A percentile compares a stretch with the other conserved stretches of the same genome.
These are phyloP conservation scores for Tiphia femorata DNA, from an alignment of 2,888 invertebrate genomes.

Conservation along the genomic window DNA sequence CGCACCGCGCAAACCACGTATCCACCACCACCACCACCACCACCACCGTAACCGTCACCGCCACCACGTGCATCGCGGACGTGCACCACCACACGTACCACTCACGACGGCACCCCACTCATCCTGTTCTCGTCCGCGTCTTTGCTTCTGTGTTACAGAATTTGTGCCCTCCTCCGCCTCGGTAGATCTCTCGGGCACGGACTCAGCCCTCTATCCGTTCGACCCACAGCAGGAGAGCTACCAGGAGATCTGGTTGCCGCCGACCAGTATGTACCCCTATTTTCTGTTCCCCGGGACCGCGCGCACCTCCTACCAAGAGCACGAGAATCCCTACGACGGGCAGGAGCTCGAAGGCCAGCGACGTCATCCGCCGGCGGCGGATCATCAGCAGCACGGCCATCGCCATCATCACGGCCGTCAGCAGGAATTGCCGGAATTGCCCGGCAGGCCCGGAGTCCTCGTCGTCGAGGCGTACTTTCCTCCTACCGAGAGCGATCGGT, in stretches of 20 bases:
- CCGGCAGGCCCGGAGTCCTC: constrained; percentile 55
- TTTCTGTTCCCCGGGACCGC: constrained; percentile 74
- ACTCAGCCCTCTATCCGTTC: constrained; percentile 72
- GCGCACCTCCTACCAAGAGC: constrained; percentile 60
- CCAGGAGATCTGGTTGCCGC: constrained; percentile 72
- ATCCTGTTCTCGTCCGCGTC: constrained; percentile 62
- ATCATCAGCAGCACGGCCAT: constrained; percentile 28
- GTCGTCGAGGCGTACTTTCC: constrained; percentile 52
- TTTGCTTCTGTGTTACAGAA: constrained; percentile 74
- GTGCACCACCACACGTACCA: too few relatives aligned
- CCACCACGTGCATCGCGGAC: constrained; percentile 20
- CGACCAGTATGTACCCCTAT: constrained; percentile 73
- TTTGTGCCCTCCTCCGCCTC: constrained; percentile 70
- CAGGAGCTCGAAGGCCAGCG: constrained; percentile 50
- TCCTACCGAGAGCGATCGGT: constrained; percentile 38
- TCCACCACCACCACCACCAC: constrained; percentile 17
- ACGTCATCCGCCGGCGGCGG: too few relatives aligned
- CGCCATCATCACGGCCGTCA: constrained; percentile 42
- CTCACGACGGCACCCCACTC: constrained; percentile 54
- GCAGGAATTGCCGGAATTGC: constrained; percentile 55
- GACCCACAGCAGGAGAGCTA: constrained; percentile 72
- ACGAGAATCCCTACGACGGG: constrained; percentile 15
- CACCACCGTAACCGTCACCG: constrained; percentile 15
- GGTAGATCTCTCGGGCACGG: constrained; percentile 72
- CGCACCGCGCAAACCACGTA: constrained; percentile 7